Evolutionary conservation across 1,140 invertebrate species (phyloP).

Genomic region (Drosophila lacteicornis): DNA sequence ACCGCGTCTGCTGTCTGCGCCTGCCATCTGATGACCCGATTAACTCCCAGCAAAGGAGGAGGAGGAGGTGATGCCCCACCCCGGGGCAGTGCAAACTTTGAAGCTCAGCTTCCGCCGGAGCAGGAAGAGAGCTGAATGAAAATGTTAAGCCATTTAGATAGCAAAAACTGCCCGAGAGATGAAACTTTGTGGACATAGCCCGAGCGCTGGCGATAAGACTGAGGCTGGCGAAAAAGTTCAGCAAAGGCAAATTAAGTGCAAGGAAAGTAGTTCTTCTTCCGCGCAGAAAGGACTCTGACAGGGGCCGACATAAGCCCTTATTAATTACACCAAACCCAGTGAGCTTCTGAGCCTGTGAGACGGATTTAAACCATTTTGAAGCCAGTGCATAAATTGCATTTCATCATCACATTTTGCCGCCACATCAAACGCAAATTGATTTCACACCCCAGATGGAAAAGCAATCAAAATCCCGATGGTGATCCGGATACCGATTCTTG

Average conservation of each 20-base stretch:
- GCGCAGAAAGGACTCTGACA: background rate
- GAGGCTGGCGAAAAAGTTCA: conserved; percentile 15
- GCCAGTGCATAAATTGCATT: conserved; percentile 21
- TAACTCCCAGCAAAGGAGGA: conserved; percentile 32
- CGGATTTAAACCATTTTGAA: background rate
- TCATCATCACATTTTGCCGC: background rate
- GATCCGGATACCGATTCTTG: background rate
- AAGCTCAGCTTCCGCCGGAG: conserved; percentile 24
- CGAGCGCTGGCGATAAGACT: background rate
- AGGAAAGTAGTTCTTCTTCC: background rate
- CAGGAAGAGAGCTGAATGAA: conserved; percentile 42
- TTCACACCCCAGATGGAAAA: conserved; percentile 33
- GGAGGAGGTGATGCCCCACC: conserved; percentile 42
- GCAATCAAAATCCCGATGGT: conserved; percentile 30
- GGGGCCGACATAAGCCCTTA: background rate
- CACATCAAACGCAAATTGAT: conserved; percentile 18
- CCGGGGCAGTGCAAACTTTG: conserved; percentile 17
- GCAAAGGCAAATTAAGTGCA: conserved; percentile 63
- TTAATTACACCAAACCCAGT: background rate
- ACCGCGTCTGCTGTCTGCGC: conserved; percentile 8
- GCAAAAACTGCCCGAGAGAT: conserved; percentile 48
- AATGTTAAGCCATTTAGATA: conserved; percentile 63
- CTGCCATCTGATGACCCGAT: conserved; percentile 72
- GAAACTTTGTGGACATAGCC: conserved; percentile 44
- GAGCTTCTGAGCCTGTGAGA: too few relatives aligned